Evolutionary conservation across 2,113 vertebrate genomes (phyloP), one percentile per base, ranked within the genome.

Genomic region (Columba livia): DNA sequence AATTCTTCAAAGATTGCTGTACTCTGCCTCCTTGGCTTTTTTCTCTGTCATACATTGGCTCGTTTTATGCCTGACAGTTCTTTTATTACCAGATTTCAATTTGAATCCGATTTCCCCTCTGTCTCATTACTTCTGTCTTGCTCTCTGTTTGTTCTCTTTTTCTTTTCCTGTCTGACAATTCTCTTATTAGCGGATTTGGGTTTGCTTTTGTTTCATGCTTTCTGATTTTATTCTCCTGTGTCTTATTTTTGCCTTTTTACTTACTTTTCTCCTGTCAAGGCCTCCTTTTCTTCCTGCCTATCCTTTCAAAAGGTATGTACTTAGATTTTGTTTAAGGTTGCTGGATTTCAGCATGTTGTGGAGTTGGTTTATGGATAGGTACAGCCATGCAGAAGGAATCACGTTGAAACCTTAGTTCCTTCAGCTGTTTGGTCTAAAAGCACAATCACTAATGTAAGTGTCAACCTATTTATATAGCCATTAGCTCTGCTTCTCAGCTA

Each of bases 61-160:
- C 1, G 2, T 96, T 97, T 96, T 93, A 87, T 72, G 77, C 94
- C 40, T 94, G 85, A 97, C 79, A 91, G 57, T 94, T 88, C 94
- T 95, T 96, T 93, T 94, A 93, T 96, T 96, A 96, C 79, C 77
- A 95, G 95, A 93, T 95, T 97, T 97, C 93, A 96, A 95, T 86
- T 88, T 90, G 92, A 94, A 96, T 94, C 94, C 40, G 88, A 93
- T 94, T 86, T 91, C 89, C 85, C 64, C 75, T 50, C 94, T 73
- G n/a, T 95, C 94, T 94, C 82, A 95, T 94, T 96, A 95, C 79
- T 91, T 85, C 74, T 95, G 86, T 94, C 95, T 87, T 93, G 85
- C 95, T 94, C 88, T 90, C 87, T 93, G 83, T 95, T 92, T 95
- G 95, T 89, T 96, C 80, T 91, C 93, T 93, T 88, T 96, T 77